Base-by-base conservation (phyloP, 1,140 invertebrate genomes). In the Belonocnema kinseyi region DNA sequence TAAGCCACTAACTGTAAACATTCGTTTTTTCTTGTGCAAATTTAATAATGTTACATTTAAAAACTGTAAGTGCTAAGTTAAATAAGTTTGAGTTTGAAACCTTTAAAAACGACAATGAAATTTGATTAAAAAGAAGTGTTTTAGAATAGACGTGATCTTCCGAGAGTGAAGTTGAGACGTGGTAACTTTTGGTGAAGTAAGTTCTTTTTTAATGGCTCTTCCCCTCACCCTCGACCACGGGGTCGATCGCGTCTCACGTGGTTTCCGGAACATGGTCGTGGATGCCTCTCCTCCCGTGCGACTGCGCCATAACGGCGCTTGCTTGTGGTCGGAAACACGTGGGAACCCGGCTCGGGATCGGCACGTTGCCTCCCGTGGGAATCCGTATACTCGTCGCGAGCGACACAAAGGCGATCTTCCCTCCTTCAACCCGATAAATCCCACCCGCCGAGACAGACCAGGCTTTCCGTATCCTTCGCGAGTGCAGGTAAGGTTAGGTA, bases 291-390 rank as follows among this genome's bases (percentile, higher is more conserved):
- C 83, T 73, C 81, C 71, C 79, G 80, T 77, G 84, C 85, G 84
- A 85, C 83, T 86, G 83, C 88, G 86, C 86, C 80, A 78, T 85
- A 85, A 82, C 84, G 79, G 80, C 82, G 84, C 76, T 74, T 75
- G 77, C 84, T 83, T 88, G 87, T 80, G 86, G 87, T 86, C 82
- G 83, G 84, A 82, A 86, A 85, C 87, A 88, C 86, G 87, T 88
- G 87, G 86, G 87, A 89, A 88, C 84, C 85, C 85, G 82, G 76
- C 73, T 82, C 76, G 70, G 79, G 81, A 82, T 84, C 76, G 83
- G 73, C 79, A 78, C 51, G 70, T 72, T 79, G 80, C 81, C 82
- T 88, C 85, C 85, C 87, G 86, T 88, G 87, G 85, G 87, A 88
- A 88, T 88, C 85, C 85, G 78, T 80, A 83, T 53, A 77, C 77